Conservation (phyloP, 2,797 vertebrate genomes). For the Tolypeutes matacus region DNA sequence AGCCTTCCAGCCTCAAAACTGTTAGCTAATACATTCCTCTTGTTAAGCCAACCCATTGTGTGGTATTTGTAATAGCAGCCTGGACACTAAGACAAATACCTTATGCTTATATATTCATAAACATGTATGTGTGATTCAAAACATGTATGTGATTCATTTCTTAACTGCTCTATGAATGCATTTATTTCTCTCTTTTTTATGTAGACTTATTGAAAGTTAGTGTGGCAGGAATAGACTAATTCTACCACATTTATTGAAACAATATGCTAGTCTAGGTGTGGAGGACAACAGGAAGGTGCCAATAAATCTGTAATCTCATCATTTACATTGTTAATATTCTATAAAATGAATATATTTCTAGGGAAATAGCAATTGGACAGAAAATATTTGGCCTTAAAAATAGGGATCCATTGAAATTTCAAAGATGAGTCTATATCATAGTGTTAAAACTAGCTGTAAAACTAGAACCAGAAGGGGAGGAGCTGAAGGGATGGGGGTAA, state of each 20-base stretch:
- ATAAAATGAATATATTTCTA: background rate
- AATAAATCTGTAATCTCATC: background rate
- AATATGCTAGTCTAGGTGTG: background rate
- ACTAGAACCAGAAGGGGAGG: background rate
- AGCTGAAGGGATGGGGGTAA: background rate
- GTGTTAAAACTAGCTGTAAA: background rate
- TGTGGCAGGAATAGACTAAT: background rate
- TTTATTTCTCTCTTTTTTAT: background rate
- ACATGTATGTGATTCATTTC: background rate
- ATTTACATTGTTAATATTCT: background rate
- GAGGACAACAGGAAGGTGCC: background rate
- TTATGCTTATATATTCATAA: background rate
- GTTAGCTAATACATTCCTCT: too few species aligned
- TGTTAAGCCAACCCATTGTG: too few species aligned
- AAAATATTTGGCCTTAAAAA: background rate
- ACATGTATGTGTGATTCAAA: background rate
- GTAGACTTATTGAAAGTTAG: background rate
- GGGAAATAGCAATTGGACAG: background rate
- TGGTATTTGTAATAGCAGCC: too few species aligned
- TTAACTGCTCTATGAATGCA: background rate
- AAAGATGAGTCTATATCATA: background rate
- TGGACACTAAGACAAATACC: background rate
- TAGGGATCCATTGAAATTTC: background rate
- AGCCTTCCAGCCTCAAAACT: too few species aligned
- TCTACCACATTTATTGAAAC: background rate